These are phyloP conservation scores for Drosophila bocki DNA, from an alignment of 1,140 invertebrate genomes.

Conservation along the genomic window DNA sequence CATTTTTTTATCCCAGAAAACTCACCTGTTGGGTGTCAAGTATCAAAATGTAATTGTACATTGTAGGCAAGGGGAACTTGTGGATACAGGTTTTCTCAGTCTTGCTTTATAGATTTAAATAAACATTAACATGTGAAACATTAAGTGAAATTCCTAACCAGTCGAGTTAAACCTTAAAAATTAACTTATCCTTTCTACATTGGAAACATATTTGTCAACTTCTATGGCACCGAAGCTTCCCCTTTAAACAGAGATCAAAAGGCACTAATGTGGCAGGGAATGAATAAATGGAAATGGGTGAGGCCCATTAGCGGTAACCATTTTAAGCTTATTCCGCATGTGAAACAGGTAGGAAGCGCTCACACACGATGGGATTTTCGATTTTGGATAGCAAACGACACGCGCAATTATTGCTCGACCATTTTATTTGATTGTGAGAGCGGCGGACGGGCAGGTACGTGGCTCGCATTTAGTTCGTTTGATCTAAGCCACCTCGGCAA, in stretches of 20 bases:
- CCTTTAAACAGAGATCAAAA: conserved; percentile 66
- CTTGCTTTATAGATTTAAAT: background rate
- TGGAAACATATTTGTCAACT: background rate
- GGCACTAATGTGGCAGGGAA: conserved; percentile 60
- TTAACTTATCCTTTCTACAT: background rate
- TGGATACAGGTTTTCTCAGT: background rate
- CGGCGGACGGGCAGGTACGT: conserved; percentile 45
- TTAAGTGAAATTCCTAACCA: no score
- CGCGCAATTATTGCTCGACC: conserved; percentile 81
- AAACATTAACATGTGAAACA: no score
- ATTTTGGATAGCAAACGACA: conserved; percentile 72
- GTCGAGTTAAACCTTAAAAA: background rate
- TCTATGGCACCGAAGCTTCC: background rate
- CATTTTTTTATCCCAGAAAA: background rate
- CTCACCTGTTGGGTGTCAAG: conserved; percentile 9
- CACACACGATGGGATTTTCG: conserved; percentile 55
- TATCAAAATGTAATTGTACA: background rate
- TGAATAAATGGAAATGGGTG: background rate
- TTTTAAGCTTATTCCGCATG: conserved; percentile 78
- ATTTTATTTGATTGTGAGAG: conserved; percentile 64
- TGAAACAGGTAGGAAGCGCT: conserved; percentile 70
- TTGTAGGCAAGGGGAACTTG: background rate
- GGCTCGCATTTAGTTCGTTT: conserved; percentile 73
- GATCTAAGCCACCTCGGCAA: conserved; percentile 66
- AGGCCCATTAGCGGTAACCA: conserved; percentile 68